Evolutionary conservation across 2,888 invertebrate species (phyloP).

Genomic region (Drosophila birchii): DNA sequence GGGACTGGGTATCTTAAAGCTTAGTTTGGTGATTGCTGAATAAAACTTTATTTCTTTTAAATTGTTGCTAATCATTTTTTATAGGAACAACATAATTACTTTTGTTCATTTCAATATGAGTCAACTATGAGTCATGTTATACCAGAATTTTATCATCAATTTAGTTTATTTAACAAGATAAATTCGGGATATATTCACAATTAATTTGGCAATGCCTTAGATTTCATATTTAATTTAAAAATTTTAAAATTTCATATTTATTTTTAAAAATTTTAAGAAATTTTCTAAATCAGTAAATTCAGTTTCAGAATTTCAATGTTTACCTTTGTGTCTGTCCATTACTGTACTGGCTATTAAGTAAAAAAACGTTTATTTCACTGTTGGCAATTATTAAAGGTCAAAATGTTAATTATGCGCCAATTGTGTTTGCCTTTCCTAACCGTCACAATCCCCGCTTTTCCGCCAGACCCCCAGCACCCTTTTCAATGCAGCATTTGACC

Average conservation of each 20-base stretch:
- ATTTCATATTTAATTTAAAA: not conserved
- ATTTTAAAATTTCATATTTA: not conserved
- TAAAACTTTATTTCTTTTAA: not conserved
- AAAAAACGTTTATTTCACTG: conserved; percentile 15
- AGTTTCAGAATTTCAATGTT: not conserved
- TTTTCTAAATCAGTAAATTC: no score
- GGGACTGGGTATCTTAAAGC: not conserved
- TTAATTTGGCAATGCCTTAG: not conserved
- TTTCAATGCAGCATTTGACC: conserved; percentile 4
- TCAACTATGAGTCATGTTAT: not conserved
- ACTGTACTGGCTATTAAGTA: conserved; percentile 16
- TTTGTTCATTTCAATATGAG: not conserved
- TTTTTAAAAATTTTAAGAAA: no score
- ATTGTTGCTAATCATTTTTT: not conserved
- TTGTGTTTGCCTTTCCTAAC: conserved; percentile 23
- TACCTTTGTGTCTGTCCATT: not conserved
- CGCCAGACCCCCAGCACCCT: not conserved
- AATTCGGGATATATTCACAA: not conserved
- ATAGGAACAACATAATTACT: not conserved
- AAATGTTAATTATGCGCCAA: conserved; percentile 64
- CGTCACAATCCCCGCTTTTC: not conserved
- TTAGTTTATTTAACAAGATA: not conserved
- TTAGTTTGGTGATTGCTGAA: not conserved
- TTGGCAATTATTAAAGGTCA: conserved; percentile 68
- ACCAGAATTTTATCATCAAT: not conserved